Evolutionary conservation across 1,140 invertebrate species (phyloP).

Genomic region (Calliphora vicina): DNA sequence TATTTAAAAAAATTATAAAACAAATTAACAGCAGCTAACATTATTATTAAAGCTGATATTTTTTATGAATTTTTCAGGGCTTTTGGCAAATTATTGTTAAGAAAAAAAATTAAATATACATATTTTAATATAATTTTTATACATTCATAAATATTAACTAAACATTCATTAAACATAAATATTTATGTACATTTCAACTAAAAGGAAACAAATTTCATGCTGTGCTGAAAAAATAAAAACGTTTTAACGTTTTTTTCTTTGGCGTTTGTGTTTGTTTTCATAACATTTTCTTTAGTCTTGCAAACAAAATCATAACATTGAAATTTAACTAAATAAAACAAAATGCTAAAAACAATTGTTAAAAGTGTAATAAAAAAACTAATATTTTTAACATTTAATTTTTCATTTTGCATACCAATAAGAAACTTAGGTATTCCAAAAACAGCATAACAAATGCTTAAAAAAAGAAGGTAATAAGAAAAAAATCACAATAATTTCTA

Average conservation of each 20-base stretch:
- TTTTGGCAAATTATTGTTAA: background rate
- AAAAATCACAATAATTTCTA: conserved; percentile 37
- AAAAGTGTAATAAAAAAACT: background rate
- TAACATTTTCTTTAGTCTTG: background rate
- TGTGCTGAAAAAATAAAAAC: background rate
- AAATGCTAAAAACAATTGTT: background rate
- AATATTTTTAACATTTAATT: background rate
- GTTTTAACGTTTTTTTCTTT: background rate
- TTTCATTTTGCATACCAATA: conserved; percentile 25
- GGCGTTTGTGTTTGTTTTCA: background rate
- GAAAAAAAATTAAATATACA: too few species aligned
- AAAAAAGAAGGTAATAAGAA: conserved; percentile 15
- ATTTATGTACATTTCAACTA: background rate
- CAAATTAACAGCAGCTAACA: background rate
- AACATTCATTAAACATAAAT: background rate
- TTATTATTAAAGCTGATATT: background rate
- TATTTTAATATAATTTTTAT: too few species aligned
- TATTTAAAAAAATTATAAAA: background rate
- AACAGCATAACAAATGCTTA: conserved; percentile 32
- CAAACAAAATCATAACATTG: background rate
- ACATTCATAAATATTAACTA: background rate
- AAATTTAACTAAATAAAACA: background rate
- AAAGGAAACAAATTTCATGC: background rate
- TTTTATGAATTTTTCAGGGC: background rate
- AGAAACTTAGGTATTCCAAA: conserved; percentile 31